Base-by-base conservation (phyloP, 64 coral and sea anemone genomes). In the Trachythela sp. region DNA sequence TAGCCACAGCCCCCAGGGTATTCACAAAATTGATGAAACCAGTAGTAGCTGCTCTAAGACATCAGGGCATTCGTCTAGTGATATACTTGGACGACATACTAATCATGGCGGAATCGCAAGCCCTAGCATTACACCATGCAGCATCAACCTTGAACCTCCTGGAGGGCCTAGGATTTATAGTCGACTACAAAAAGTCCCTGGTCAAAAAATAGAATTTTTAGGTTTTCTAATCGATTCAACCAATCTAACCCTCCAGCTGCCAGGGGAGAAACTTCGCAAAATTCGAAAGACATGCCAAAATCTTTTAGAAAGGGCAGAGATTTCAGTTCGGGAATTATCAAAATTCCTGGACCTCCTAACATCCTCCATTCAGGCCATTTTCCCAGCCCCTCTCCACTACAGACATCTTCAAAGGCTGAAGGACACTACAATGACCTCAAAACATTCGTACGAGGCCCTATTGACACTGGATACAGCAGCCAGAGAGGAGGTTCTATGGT, bases 401-500 rank as follows among this genome's bases (percentile, higher is more conserved):
- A 45, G 11, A 11, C 42, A 45, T 11, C 59, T 68, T 22, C 59
- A 68, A 14, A 68, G 59, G 59, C 59, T 68, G 59, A 68, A 68
- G 59, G 15, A 68, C 59, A 68, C 59, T 14, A 68, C 59, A 68
- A 22, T 68, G 59, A 68, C 4, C 59, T 68, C 59, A 11, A 45
- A 4, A 45, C 42, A 45, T 6, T 45, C 42, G 4, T 45, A 45
- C 42, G 42, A 45, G 42, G 59, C 20, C 59, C 3, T 68, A 8
- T 3, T 68, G 15, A 68, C 59, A n/a, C 59, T 68, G 15, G 59
- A 68, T 68, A 68, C 59, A 68, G 18, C 59, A 68, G 59, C 59
- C 59, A 68, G 59, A 68, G 59, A 90, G 33, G 77, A 90, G 48
- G 45, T 90, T 17, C 0, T 40, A 22, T 90, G 88, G 88, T 58